Percentiles rank a stretch among this genome's conserved stretches.
These are phyloP conservation scores for Tiaroga cobitis DNA, from an alignment of 2,797 vertebrate species.

Conservation along the genomic window DNA sequence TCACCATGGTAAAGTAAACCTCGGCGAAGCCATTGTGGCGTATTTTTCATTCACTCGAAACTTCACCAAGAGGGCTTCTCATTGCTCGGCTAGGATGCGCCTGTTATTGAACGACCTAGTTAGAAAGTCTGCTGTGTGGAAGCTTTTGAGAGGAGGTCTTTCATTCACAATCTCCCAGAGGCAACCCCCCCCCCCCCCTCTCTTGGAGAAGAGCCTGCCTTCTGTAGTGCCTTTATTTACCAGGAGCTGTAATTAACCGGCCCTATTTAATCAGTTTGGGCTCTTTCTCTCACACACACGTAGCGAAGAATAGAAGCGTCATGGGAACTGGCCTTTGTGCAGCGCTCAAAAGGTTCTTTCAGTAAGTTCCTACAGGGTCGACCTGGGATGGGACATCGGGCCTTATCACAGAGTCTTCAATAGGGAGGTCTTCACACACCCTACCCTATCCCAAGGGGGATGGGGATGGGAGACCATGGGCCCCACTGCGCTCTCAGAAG, in stretches of 20 bases:
- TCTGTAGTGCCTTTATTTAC: constrained; percentile 68
- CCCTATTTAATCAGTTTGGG: constrained; percentile 76
- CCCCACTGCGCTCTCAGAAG: constrained; percentile 49
- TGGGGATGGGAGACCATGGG: constrained; percentile 2
- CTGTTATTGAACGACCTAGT: constrained; percentile 48
- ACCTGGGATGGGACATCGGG: constrained; percentile 75
- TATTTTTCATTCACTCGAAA: constrained; percentile 41
- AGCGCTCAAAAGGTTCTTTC: constrained; percentile 66
- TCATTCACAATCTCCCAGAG: constrained; percentile 54
- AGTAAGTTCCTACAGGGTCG: constrained; percentile 66
- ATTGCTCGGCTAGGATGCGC: constrained; percentile 40
- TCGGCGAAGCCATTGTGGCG: constrained; percentile 23
- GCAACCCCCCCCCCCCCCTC: constrained; percentile 32
- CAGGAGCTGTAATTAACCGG: constrained; percentile 76
- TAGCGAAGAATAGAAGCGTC: constrained; percentile 72
- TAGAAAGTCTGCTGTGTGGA: constrained; percentile 41
- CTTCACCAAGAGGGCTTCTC: constrained; percentile 25
- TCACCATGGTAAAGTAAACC: constrained; percentile 44
- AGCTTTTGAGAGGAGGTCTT: constrained; percentile 47
- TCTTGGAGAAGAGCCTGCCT: constrained; percentile 46
- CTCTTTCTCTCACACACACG: constrained; percentile 54
- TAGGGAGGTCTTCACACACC: constrained; percentile 49
- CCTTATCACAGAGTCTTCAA: constrained; percentile 61
- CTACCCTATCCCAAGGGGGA: constrained; percentile 31
- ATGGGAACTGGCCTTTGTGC: constrained; percentile 81